Base-by-base conservation (phyloP, 1,140 invertebrate genomes). In the Helicoverpa zea region DNA sequence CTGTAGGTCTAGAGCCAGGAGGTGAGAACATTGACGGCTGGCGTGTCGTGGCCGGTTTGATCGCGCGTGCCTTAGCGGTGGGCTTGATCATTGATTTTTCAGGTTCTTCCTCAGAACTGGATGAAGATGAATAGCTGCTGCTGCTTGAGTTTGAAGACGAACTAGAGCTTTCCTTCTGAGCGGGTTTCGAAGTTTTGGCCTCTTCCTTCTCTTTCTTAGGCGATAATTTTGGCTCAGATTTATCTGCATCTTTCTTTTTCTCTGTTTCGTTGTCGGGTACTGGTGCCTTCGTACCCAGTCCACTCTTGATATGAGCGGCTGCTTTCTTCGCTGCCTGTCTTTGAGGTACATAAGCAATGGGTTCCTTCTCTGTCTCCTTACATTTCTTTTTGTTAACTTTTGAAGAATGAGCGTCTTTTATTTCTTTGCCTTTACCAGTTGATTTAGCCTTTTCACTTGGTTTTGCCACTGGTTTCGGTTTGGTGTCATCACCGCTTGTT, bases 251-350 rank as follows among this genome's bases (percentile, higher is more conserved):
- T 84, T 94, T 94, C 86, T 94, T 94, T 82, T 95, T 95, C 68
- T 95, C 85, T 89, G 89, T 77, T 86, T 96, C 91, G 23, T 92
- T 94, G 87, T 96, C 96, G 7, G 88, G 56, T 89, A 92, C 87
- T 78, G 94, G 87, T 84, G 96, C 95, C 83, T 97, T 97, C 29
- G 96, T 96, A 2, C 94, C 94, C 74, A 97, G 94, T 58, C 97
- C 97, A 92, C 97, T 98, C 88, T 98, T 98, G 56, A 98, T 97
- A 88, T 98, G 98, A 85, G 98, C 98, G 12, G 98, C 98, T 2
- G 98, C 98, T 92, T 98, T 98, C 90, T 98, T 98, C 51, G 98
- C 98, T 4, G 98, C 98, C 94, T 98, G 97, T 54, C 98, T 94
- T 90, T 98, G 98, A 0, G 98, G 98, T 52, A 98, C 98, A 93